phyloP scores from a whole-genome alignment of 2,797 vertebrate genomes.

The Pseudopleuronectes americanus region DNA sequence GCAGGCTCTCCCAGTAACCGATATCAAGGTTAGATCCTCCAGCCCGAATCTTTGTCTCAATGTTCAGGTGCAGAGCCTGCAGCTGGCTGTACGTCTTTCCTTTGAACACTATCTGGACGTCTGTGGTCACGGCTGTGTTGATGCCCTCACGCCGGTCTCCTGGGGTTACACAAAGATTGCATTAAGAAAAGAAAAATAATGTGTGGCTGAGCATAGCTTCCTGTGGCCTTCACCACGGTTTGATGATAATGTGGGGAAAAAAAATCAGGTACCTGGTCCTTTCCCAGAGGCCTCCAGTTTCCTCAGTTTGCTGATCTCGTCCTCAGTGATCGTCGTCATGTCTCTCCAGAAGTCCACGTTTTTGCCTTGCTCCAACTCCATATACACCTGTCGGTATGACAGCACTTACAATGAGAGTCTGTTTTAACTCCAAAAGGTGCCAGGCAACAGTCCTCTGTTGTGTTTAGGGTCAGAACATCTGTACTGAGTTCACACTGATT shows the following conservation, averaged over 20 bases:
- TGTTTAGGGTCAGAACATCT: neutral
- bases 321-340: conserved; percentile 98
- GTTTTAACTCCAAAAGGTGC: neutral
- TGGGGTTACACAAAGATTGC: conserved; percentile 52
- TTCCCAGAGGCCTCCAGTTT: conserved; percentile 95
- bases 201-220: neutral
- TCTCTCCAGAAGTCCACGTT: conserved; percentile 98
- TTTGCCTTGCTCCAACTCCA: conserved; percentile 98
- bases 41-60: conserved; percentile 91
- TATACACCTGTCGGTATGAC: conserved; percentile 88
- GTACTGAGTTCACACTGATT: neutral
- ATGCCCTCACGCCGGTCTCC: conserved; percentile 97
- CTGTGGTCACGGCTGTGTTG: conserved; percentile 94
- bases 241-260: neutral
- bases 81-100: conserved; percentile 98
- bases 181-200: too few species aligned
- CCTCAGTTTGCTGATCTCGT: conserved; percentile 95
- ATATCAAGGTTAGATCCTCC: conserved; percentile 97
- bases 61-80: conserved; percentile 94
- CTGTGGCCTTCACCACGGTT: neutral
- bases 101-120: conserved; percentile 96
- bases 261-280: conserved; percentile 83
- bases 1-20: conserved; percentile 97
- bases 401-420: conserved; percentile 9
- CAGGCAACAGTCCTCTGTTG: neutral